Percentiles rank a stretch among this genome's conserved stretches.
phyloP scores from a whole-genome alignment of 2,888 invertebrate species.

The Podabrus alpinus region DNA sequence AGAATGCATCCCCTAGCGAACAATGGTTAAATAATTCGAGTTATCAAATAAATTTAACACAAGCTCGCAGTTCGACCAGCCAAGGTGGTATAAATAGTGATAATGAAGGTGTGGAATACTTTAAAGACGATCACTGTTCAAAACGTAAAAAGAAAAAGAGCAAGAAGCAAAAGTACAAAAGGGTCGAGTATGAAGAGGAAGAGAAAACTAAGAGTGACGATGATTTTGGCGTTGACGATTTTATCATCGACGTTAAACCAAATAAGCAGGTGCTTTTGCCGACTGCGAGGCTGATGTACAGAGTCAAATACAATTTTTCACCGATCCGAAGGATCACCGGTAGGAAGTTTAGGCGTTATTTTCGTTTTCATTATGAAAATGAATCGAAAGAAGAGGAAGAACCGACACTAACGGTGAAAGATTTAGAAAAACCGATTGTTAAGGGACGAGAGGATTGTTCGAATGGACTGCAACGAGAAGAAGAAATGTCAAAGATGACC shows the following conservation, averaged over 20 bases:
- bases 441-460: conserved; percentile 24
- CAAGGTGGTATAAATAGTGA: neutral
- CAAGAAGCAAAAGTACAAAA: conserved; percentile 4
- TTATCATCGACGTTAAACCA: conserved; percentile 63
- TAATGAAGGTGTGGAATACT: neutral
- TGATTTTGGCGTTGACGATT: conserved; percentile 51
- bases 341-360: conserved; percentile 48
- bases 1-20: conserved; percentile 25
- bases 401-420: conserved; percentile 37
- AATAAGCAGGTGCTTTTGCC: conserved; percentile 66
- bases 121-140: neutral
- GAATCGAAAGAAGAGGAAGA: conserved; percentile 36
- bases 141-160: conserved; percentile 6
- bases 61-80: neutral
- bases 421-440: conserved; percentile 21
- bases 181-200: conserved; percentile 23
- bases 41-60: conserved; percentile 47
- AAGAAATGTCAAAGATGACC: conserved; percentile 58
- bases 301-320: conserved; percentile 34
- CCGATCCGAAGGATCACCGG: conserved; percentile 23
- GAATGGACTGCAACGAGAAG: conserved; percentile 53
- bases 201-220: conserved; percentile 17
- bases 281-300: conserved; percentile 63
- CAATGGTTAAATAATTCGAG: conserved; percentile 55
- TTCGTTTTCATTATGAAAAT: conserved; percentile 36